Percentiles rank a stretch among this genome's conserved stretches.
phyloP scores from a whole-genome alignment of 2,113 vertebrate species.

The Coregonus clupeaformis region DNA sequence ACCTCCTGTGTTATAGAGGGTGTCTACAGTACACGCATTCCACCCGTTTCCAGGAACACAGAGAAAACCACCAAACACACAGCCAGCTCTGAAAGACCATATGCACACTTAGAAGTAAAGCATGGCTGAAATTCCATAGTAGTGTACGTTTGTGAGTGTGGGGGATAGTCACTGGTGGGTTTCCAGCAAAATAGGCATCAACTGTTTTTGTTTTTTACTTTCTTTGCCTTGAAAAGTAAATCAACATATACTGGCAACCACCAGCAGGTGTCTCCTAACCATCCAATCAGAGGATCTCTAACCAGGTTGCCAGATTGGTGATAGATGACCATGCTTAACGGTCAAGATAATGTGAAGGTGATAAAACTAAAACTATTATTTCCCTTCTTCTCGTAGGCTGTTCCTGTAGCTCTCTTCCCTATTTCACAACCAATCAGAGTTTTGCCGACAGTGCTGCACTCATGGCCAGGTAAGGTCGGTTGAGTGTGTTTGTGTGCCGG shows the following conservation, averaged over 20 bases:
- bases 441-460: background rate
- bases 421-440: background rate
- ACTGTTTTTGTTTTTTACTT: background rate
- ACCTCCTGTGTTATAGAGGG: no score
- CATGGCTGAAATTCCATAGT: no score
- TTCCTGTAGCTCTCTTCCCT: conserved; percentile 4
- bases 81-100: background rate
- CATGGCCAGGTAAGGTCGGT: background rate
- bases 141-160: no score
- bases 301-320: background rate
- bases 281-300: background rate
- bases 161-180: no score
- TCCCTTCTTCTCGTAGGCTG: background rate
- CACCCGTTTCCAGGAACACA: background rate
- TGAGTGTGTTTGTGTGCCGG: conserved; percentile 22
- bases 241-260: background rate
- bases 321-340: background rate
- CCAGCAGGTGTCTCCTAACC: conserved; percentile 32
- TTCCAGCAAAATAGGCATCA: no score
- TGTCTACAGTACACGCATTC: no score
- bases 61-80: background rate
- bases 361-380: background rate
- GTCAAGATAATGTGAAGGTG: background rate
- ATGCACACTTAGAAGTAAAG: no score
- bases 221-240: conserved; percentile 4